phyloP scores from a whole-genome alignment of 2,888 invertebrate species.

The Drosophila prolongata region DNA sequence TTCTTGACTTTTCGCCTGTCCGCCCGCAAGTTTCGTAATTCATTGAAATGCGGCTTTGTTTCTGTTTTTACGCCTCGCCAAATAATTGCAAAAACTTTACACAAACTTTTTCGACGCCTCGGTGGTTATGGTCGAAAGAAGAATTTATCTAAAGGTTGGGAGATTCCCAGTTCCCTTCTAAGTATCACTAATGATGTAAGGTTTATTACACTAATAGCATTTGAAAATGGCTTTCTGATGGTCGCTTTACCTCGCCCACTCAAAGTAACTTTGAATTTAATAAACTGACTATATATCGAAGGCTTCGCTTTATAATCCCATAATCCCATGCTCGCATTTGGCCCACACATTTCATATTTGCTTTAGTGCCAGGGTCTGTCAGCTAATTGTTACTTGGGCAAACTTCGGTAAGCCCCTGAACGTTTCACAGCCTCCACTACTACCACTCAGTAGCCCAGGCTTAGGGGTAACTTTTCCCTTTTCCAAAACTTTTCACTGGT shows the following conservation, averaged over 20 bases:
- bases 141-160: conserved; percentile 14
- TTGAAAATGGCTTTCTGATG: neutral
- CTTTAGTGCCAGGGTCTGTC: conserved; percentile 35
- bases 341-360: conserved; percentile 36
- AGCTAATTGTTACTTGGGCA: conserved; percentile 67
- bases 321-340: conserved; percentile 9
- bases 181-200: neutral
- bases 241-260: neutral
- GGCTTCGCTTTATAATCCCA: conserved; percentile 14
- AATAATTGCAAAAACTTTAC: conserved; percentile 52
- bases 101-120: conserved; percentile 28
- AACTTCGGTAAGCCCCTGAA: conserved; percentile 42
- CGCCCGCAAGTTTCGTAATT: conserved; percentile 23
- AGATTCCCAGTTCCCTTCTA: neutral
- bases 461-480: conserved; percentile 54
- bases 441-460: conserved; percentile 6
- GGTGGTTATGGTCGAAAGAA: conserved; percentile 1
- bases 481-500: conserved; percentile 53
- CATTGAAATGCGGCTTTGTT: conserved; percentile 47
- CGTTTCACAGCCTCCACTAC: neutral
- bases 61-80: conserved; percentile 48
- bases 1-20: conserved; percentile 19
- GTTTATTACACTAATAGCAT: neutral
- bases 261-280: conserved; percentile 7
- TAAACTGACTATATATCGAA: conserved; percentile 19